Percentiles rank a stretch among this genome's conserved stretches.
phyloP scores from a whole-genome alignment of 2,888 invertebrate species.

The Pyrrhopygopsis socrates region DNA sequence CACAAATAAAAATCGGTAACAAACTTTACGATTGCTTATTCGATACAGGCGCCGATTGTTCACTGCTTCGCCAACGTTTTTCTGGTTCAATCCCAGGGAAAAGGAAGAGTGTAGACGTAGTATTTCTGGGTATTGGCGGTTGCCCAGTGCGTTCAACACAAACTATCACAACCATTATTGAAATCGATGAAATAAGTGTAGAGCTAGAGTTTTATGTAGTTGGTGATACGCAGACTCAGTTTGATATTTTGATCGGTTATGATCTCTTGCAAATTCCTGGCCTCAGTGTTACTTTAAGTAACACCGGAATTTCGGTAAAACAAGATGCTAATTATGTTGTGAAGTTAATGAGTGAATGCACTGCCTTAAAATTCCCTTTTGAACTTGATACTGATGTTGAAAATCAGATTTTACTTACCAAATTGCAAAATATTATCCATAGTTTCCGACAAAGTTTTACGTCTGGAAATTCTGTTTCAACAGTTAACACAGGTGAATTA shows the following conservation, averaged over 20 bases:
- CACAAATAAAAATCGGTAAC: background rate
- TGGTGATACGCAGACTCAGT: slow-evolving; percentile 32
- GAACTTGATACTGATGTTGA: background rate
- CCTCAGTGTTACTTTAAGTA: background rate
- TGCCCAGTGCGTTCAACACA: background rate
- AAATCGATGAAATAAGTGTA: background rate
- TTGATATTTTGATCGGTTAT: slow-evolving; percentile 33
- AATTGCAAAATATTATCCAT: background rate
- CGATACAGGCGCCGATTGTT: background rate
- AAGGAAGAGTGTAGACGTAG: background rate
- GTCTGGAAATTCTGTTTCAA: background rate
- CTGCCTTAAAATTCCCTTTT: background rate
- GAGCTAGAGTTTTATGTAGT: slow-evolving; percentile 19
- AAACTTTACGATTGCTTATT: background rate
- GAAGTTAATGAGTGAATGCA: background rate
- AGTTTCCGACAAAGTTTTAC: slow-evolving; percentile 25
- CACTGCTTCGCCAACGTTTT: background rate
- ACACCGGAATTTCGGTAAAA: background rate
- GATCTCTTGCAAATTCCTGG: slow-evolving; percentile 19
- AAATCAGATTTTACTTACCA: background rate
- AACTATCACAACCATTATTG: background rate
- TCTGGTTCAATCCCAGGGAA: background rate
- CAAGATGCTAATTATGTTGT: background rate
- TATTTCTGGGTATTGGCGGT: background rate
- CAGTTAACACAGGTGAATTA: slow-evolving; percentile 38